Base-by-base conservation (phyloP, 2,888 invertebrate species). In the Himalopsyche kuldschensis region DNA sequence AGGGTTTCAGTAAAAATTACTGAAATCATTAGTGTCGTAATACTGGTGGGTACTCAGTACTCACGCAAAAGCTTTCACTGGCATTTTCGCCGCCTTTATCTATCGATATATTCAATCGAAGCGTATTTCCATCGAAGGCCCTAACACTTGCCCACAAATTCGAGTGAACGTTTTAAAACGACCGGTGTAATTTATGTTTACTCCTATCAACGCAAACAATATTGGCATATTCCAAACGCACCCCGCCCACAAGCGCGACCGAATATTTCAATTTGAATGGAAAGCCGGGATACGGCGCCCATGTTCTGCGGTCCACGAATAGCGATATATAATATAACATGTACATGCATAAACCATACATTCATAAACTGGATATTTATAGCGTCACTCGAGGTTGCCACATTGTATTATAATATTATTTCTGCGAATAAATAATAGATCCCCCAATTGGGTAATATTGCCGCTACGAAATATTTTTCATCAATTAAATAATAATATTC, bases 121-220 rank as follows among this genome's bases (percentile, higher is more conserved):
- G 20, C 20, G 5, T n/a, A n/a, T 48, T 48, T 48, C n/a, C n/a
- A 20, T 48, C 24, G 55, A 24, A 1, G 20, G 55, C n/a, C 55
- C 55, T n/a, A 20, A 5, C 48, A 5, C 8, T 55, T 24, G 55
- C 55, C 55, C 55, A 24, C 55, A 55, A 55, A 55, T 55, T 55
- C 55, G 20, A 55, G 77, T 35, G 77, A 24, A 31, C 77, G 17
- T 41, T 63, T 80, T 31, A 48, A 79, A 79, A 80, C 63, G 75
- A 55, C 55, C 55, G 55, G 6, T 24, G 17, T 80, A 80, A 80
- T 80, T 80, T 75, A 80, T 75, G 80, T 31, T 32, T 35, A 41
- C 80, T 63, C 63, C 79, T 75, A 80, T 80, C 80, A 80, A 31
- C 31, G 32, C 30, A 20, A 75, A 75, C 80, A 80, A 69, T 80